These are phyloP conservation scores for Eriocheir sinensis DNA, from an alignment of 1,140 invertebrate species.

Conservation along the genomic window DNA sequence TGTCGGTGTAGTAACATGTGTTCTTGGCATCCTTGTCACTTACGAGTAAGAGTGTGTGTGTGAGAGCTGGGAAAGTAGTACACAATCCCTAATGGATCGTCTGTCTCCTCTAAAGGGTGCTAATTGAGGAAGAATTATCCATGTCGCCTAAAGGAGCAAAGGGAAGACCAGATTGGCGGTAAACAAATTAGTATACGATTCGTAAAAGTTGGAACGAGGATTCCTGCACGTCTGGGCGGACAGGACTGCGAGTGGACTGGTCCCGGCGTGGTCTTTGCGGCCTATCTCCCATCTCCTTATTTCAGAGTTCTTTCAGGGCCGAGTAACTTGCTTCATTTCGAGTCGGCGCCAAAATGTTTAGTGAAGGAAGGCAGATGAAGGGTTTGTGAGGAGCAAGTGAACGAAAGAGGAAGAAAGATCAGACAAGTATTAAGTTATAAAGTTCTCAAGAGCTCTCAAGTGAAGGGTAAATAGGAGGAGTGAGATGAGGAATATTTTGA, in stretches of 20 bases:
- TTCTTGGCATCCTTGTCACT: no score
- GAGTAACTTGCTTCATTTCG: neutral
- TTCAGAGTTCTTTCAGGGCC: neutral
- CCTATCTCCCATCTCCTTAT: neutral
- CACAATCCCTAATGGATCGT: neutral
- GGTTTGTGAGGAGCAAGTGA: neutral
- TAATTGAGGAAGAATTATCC: neutral
- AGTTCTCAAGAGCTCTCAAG: neutral
- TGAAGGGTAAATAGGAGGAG: neutral
- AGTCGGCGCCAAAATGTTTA: neutral
- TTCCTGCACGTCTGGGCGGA: neutral
- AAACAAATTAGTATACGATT: neutral
- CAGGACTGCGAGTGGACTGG: neutral
- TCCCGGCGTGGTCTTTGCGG: neutral
- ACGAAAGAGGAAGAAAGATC: neutral
- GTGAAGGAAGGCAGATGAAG: neutral
- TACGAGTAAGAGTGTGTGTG: neutral
- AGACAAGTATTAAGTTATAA: constrained; percentile 14
- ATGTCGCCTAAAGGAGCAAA: neutral
- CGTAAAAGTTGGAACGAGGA: neutral
- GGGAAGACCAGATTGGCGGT: no score
- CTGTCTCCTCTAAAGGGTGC: neutral
- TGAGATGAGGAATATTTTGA: neutral
- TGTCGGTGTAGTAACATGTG: no score
- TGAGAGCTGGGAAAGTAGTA: neutral